Evolutionary conservation across 2,113 vertebrate species (phyloP).

Genomic region (Sander vitreus): DNA sequence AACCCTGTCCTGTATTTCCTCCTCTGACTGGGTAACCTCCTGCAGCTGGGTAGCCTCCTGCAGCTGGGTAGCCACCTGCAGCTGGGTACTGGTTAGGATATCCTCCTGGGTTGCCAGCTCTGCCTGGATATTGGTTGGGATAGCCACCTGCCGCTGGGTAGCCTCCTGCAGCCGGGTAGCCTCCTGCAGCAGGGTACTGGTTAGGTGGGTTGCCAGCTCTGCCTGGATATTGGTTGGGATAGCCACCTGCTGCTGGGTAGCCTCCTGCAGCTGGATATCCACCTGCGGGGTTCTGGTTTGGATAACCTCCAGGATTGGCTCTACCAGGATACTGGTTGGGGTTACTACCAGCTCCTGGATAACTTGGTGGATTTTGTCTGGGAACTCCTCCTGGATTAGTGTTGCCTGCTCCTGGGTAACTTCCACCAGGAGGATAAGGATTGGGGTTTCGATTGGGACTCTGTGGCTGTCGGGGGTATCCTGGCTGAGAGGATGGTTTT

Average conservation of each 20-base stretch:
- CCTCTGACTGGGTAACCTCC: conserved; percentile 52
- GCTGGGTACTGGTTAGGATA: conserved; percentile 45
- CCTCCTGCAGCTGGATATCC: conserved; percentile 54
- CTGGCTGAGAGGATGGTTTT: conserved; percentile 68
- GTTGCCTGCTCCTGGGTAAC: conserved; percentile 69
- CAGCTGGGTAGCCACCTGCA: conserved; percentile 44
- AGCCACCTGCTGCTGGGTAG: conserved; percentile 58
- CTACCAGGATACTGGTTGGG: conserved; percentile 72
- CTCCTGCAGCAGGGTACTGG: conserved; percentile 3
- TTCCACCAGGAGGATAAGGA: conserved; percentile 76
- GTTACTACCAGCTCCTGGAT: conserved; percentile 60
- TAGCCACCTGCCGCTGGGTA: conserved; percentile 45
- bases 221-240: conserved; percentile 66
- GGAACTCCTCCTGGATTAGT: conserved; percentile 63
- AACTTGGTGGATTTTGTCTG: conserved; percentile 60
- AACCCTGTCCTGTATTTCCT: conserved; percentile 67
- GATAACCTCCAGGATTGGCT: conserved; percentile 65
- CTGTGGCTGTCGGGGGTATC: conserved; percentile 72
- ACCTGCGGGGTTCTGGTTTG: conserved; percentile 76
- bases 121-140: conserved; percentile 47
- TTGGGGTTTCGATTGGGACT: conserved; percentile 67
- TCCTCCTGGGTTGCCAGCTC: conserved; percentile 34
- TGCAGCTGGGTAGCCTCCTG: conserved; percentile 15
- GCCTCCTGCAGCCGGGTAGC: conserved; percentile 43
- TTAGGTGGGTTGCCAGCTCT: conserved; percentile 11